Conservation (phyloP, 2,113 vertebrate genomes). For the Triplophysa siluroides region DNA sequence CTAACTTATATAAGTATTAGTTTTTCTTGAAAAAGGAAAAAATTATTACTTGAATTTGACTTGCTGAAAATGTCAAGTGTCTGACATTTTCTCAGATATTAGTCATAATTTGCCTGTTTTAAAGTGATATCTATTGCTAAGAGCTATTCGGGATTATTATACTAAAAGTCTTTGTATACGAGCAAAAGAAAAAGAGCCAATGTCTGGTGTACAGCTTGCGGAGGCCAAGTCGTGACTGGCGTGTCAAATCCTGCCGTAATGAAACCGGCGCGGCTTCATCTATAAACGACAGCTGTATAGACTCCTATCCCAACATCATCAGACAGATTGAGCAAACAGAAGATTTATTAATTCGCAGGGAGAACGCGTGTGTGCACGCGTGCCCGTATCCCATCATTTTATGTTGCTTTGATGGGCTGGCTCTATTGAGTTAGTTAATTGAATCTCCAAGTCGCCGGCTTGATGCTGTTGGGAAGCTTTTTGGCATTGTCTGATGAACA, state of each 20-base stretch:
- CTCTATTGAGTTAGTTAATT: conserved; percentile 63
- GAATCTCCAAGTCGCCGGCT: conserved; percentile 65
- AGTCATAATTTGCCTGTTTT: background rate
- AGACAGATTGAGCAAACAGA: conserved; percentile 64
- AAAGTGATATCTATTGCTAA: background rate
- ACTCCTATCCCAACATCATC: conserved; percentile 21
- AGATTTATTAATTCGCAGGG: conserved; percentile 61
- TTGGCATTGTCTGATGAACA: conserved; percentile 66
- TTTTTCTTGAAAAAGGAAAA: background rate
- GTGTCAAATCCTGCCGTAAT: conserved; percentile 56
- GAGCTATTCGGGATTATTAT: background rate
- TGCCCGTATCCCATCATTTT: conserved; percentile 28
- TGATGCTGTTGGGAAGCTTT: conserved; percentile 61
- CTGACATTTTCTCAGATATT: background rate
- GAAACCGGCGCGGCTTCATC: conserved; percentile 52
- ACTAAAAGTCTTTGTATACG: background rate
- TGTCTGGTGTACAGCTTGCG: conserved; percentile 15
- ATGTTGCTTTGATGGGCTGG: conserved; percentile 60
- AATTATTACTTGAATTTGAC: background rate
- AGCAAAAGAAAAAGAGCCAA: conserved; percentile 5
- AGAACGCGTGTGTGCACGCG: conserved; percentile 26
- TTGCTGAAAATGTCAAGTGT: background rate
- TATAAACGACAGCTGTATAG: conserved; percentile 57
- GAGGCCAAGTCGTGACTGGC: conserved; percentile 18
- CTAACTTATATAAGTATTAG: background rate